Percentiles rank a stretch among this genome's conserved stretches.
phyloP scores from a whole-genome alignment of 2,113 vertebrate genomes.

The Argyrosomus japonicus region DNA sequence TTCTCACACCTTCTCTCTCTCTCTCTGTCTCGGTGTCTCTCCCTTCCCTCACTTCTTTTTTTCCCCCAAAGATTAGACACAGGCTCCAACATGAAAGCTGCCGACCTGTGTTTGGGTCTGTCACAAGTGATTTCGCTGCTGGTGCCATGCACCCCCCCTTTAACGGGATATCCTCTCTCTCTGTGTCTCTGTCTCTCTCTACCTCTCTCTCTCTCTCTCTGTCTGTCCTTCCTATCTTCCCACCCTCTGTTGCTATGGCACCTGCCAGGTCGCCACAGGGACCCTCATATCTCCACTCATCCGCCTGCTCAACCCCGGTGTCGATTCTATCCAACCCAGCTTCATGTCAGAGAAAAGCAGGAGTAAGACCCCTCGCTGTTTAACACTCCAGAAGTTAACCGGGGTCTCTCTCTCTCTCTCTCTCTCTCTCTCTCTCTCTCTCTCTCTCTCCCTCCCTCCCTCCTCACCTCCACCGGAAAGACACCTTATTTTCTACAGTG shows the following conservation, averaged over 20 bases:
- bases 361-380: slow-evolving; percentile 77
- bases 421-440: slow-evolving; percentile 57
- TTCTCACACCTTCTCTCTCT: slow-evolving; percentile 67
- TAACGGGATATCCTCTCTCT: slow-evolving; percentile 58
- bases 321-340: slow-evolving; percentile 76
- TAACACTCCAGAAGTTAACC: slow-evolving; percentile 79
- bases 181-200: slow-evolving; percentile 20
- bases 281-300: slow-evolving; percentile 81
- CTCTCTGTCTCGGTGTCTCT: slow-evolving; percentile 53
- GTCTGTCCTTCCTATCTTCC: slow-evolving; percentile 63
- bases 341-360: slow-evolving; percentile 75
- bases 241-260: slow-evolving; percentile 78
- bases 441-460: no score
- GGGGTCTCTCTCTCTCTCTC: slow-evolving; percentile 52
- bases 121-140: slow-evolving; percentile 76
- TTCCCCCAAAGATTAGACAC: slow-evolving; percentile 76
- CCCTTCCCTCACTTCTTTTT: slow-evolving; percentile 56
- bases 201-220: slow-evolving; percentile 41
- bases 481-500: slow-evolving; percentile 35
- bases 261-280: slow-evolving; percentile 80
- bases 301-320: slow-evolving; percentile 75
- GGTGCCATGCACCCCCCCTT: slow-evolving; percentile 50
- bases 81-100: slow-evolving; percentile 79
- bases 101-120: slow-evolving; percentile 77
- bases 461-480: slow-evolving; percentile 13